Evolutionary conservation across 1,140 invertebrate species (phyloP), one percentile per base, ranked within the genome.

Genomic region (Macrobrachium rosenbergii): DNA sequence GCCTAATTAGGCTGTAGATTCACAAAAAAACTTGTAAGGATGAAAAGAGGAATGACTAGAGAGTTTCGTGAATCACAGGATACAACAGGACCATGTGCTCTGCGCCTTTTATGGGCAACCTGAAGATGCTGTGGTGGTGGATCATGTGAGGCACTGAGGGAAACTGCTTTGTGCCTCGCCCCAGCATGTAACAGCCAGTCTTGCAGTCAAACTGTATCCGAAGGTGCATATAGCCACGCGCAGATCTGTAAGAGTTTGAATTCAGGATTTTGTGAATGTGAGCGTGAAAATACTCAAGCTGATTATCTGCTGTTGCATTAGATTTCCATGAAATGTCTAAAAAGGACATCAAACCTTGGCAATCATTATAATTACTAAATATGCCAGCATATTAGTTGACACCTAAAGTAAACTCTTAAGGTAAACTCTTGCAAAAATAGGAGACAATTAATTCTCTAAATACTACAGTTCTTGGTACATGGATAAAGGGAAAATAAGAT

Each of bases 151-250:
- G 97, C 90, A 99, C 97, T 37, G 94, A 96, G 23, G 95, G 93
- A 91, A 98, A 99, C 14, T 96, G 96, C 84, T 96, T 96, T 91
- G 96, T 96, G 91, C 97, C 97, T 91, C 98, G 96, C 19, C 97
- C 97, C 88, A 99, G 92, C 62, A 98, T 97, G 91, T 95, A 98
- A 77, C 95, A 94, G 93, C 94, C 91, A 83, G 89, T 90, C 69
- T 86, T 82, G 69, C 84, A 83, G 86, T 94, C 94, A 90, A 94
- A 94, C 90, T 96, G 96, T 69, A 98, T 98, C 82, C 96, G 94
- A 95, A 98, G 97, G 91, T 99, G 98, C 96, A 99, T 98, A 91
- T 97, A 98, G 21, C 97, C 97, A 92, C 96, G 94, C 45, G 96
- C 96, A 91, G 97, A 97, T 92, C 97, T 98, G 92, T 3, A 94